Conservation (phyloP, 2,113 vertebrate species). For the Chamaetylas fuelleborni region DNA sequence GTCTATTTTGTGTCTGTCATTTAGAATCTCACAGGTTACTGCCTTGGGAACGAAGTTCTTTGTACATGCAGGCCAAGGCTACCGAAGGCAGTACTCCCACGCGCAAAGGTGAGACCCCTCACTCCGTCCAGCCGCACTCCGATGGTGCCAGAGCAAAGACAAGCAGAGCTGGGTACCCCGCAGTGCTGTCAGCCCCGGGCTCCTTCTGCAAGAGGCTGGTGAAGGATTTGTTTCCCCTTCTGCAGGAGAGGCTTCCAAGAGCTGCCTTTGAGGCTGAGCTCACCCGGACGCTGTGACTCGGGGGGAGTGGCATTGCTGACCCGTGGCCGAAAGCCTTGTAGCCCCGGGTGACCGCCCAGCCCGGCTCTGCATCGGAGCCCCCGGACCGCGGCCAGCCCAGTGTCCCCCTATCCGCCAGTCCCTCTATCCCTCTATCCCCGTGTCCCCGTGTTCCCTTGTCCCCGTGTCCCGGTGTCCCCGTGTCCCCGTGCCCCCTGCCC, state of each 20-base stretch:
- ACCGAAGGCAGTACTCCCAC: background rate
- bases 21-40: background rate
- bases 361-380: rapidly evolving
- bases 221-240: background rate
- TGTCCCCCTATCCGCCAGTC: background rate
- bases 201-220: background rate
- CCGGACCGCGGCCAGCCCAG: rapidly evolving
- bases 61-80: background rate
- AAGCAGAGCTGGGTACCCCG: background rate
- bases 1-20: background rate
- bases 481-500: too few species aligned
- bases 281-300: rapidly evolving
- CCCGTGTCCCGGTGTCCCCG: too few species aligned
- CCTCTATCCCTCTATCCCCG: too few species aligned
- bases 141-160: background rate
- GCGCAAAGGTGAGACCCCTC: background rate
- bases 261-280: background rate
- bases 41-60: background rate
- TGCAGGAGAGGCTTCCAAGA: background rate
- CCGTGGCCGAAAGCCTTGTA: background rate
- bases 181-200: background rate
- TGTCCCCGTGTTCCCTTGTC: too few species aligned
- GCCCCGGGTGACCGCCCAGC: background rate
- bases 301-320: rapidly evolving
- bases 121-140: background rate